Percentiles rank a stretch among this genome's conserved stretches.
phyloP scores from a whole-genome alignment of 2,797 vertebrate genomes.

The Clarias fuscus region DNA sequence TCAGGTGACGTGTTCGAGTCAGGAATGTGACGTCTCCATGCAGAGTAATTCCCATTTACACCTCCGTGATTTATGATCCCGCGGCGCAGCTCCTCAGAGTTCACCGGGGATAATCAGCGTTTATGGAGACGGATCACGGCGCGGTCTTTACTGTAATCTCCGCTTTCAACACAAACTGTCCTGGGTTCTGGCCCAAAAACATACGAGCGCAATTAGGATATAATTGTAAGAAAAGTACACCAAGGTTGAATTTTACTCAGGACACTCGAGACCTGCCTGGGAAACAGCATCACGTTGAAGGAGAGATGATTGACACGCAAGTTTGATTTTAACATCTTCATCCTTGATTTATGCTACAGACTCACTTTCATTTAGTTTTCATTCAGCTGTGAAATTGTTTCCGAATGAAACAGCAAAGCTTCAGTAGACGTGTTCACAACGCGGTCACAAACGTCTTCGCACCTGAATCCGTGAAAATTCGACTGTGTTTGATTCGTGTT shows the following conservation, averaged over 20 bases:
- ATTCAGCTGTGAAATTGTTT: no score
- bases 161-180: conserved; percentile 49
- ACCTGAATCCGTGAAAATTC: no score
- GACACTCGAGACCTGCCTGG: conserved; percentile 28
- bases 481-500: no score
- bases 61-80: background rate
- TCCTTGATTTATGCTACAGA: no score
- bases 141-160: conserved; percentile 41
- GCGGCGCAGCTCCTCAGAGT: background rate
- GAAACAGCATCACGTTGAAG: conserved; percentile 20
- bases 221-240: conserved; percentile 43
- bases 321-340: no score
- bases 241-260: conserved; percentile 24
- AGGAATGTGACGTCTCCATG: conserved; percentile 24
- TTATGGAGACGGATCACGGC: background rate
- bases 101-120: background rate
- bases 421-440: no score
- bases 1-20: background rate
- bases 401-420: no score
- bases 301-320: background rate
- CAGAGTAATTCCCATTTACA: conserved; percentile 20
- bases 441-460: no score
- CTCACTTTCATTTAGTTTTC: no score
- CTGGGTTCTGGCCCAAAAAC: conserved; percentile 39
- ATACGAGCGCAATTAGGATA: conserved; percentile 42